Conservation (phyloP, 2,888 invertebrate species). For the Cataglyphis cursor region DNA sequence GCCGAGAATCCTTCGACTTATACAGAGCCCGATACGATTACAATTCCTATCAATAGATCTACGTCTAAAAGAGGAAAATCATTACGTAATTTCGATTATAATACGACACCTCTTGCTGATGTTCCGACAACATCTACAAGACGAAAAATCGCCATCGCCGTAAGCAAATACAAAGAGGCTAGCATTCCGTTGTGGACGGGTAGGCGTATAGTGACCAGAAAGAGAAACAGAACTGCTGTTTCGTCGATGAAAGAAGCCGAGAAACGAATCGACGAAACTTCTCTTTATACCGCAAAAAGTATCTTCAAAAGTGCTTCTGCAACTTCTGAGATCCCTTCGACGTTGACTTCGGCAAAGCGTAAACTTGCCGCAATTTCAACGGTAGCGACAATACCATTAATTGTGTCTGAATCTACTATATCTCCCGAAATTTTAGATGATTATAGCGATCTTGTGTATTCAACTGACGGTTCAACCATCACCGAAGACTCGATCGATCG, state of each 20-base stretch:
- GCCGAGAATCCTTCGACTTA: not conserved
- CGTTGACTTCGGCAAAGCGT: not conserved
- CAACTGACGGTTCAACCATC: not conserved
- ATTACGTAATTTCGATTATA: not conserved
- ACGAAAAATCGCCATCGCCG: conserved; percentile 1
- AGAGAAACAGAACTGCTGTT: not conserved
- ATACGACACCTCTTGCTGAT: not conserved
- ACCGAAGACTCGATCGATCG: not conserved
- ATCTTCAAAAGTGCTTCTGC: not conserved
- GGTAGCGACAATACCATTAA: not conserved
- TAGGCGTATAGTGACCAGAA: conserved; percentile 12
- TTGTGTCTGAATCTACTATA: not conserved
- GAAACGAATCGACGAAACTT: conserved; percentile 13
- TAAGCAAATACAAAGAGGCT: conserved; percentile 4
- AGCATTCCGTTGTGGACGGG: conserved; percentile 27
- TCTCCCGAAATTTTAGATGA: not conserved
- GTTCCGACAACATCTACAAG: conserved; percentile 8
- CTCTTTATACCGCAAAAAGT: not conserved
- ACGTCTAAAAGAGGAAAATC: not conserved
- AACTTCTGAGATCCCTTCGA: not conserved
- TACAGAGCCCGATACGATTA: not conserved
- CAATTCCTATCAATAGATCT: not conserved
- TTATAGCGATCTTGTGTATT: not conserved
- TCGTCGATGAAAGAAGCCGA: conserved; percentile 13
- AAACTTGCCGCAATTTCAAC: not conserved